Conservation (phyloP, 2,888 invertebrate species). For the Aleiodes leptofemur region DNA sequence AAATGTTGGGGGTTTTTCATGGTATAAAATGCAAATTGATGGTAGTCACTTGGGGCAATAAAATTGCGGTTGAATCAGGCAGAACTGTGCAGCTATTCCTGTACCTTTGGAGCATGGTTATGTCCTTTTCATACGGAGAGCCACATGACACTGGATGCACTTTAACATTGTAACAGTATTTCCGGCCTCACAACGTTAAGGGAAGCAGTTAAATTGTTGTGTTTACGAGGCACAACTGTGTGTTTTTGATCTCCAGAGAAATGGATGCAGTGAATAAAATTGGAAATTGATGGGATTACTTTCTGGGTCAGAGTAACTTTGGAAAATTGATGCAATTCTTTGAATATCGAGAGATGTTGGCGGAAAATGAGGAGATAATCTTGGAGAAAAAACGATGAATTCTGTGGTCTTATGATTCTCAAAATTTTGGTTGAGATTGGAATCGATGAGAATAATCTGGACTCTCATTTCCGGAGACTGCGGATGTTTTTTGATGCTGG, state of each 20-base stretch:
- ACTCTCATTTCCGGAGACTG: too few species aligned
- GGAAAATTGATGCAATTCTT: too few species aligned
- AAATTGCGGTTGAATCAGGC: conserved; percentile 7
- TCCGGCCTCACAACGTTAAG: neutral
- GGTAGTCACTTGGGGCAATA: neutral
- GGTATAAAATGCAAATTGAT: conserved; percentile 5
- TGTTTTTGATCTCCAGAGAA: neutral
- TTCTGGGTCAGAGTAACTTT: too few species aligned
- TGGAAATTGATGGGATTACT: too few species aligned
- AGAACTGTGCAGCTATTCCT: neutral
- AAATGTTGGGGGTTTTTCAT: neutral
- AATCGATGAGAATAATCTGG: too few species aligned
- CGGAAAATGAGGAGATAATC: too few species aligned
- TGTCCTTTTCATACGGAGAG: neutral
- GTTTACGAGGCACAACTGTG: conserved; percentile 19
- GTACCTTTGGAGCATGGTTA: neutral
- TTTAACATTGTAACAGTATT: conserved; percentile 18
- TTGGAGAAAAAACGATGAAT: too few species aligned
- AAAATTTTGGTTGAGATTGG: too few species aligned
- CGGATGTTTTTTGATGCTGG: too few species aligned
- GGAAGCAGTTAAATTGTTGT: conserved; percentile 8
- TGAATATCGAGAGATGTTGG: too few species aligned
- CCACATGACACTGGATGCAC: conserved; percentile 16
- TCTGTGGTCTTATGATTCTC: too few species aligned
- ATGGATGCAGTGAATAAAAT: too few species aligned